These are phyloP conservation scores for Archips xylosteana DNA, from an alignment of 2,888 invertebrate species.

Conservation along the genomic window DNA sequence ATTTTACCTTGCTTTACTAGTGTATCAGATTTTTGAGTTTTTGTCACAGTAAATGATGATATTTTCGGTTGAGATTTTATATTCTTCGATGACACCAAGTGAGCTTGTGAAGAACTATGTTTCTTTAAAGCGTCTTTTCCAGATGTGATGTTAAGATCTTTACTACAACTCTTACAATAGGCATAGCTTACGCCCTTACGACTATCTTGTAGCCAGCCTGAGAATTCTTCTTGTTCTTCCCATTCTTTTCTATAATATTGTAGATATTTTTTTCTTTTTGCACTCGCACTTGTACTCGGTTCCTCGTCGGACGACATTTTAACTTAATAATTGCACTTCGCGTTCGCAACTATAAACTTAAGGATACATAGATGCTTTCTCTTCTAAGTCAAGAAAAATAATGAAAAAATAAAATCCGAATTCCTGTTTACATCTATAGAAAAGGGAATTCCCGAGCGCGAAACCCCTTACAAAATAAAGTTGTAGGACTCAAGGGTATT, in stretches of 20 bases:
- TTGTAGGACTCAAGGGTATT: constrained; percentile 5
- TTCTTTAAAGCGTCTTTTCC: background rate
- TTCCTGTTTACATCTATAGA: constrained; percentile 1
- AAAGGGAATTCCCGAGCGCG: background rate
- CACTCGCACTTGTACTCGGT: constrained; percentile 1
- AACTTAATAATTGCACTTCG: background rate
- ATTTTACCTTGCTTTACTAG: too few relatives aligned
- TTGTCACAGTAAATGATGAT: too few relatives aligned
- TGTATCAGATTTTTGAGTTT: too few relatives aligned
- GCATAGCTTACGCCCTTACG: background rate
- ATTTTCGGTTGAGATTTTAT: background rate
- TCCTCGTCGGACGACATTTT: background rate
- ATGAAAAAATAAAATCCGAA: background rate
- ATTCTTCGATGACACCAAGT: background rate
- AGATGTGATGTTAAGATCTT: background rate
- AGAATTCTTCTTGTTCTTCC: background rate
- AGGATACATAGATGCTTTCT: background rate
- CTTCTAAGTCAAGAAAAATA: background rate
- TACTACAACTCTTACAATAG: background rate
- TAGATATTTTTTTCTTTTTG: background rate
- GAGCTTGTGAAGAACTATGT: background rate
- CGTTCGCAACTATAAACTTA: background rate
- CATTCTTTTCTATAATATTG: background rate
- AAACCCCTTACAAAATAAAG: background rate
- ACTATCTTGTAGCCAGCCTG: background rate